Conservation (phyloP, 2,888 invertebrate genomes). For the Rotaria magnacalcarata region DNA sequence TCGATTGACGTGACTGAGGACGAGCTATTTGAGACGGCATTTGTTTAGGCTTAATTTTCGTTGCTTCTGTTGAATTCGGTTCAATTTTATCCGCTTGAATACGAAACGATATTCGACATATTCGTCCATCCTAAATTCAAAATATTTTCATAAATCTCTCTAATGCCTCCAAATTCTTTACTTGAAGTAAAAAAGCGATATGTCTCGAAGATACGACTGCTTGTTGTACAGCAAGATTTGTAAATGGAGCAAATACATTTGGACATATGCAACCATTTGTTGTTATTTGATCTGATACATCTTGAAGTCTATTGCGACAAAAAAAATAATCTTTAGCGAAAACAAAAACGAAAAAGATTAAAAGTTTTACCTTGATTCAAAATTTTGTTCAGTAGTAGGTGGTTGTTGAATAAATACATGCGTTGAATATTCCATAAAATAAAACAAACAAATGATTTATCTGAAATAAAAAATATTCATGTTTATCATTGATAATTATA, state of each 20-base stretch:
- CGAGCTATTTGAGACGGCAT: neutral
- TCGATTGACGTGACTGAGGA: constrained; percentile 1
- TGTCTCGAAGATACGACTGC: constrained; percentile 34
- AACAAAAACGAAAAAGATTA: neutral
- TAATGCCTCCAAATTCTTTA: neutral
- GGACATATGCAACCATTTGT: constrained; percentile 14
- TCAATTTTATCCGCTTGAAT: constrained; percentile 23
- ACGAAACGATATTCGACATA: constrained; percentile 13
- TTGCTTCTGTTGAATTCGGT: neutral
- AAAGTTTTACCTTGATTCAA: neutral
- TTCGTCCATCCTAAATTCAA: constrained; percentile 1
- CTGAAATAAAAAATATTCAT: neutral
- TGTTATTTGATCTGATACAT: constrained; percentile 31
- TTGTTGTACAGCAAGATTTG: constrained; percentile 43
- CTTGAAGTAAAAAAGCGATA: constrained; percentile 41
- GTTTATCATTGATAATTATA: neutral
- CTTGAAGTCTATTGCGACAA: neutral
- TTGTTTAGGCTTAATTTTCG: neutral
- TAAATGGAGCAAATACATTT: constrained; percentile 34
- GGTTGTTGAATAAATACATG: constrained; percentile 28
- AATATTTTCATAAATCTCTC: too few species aligned
- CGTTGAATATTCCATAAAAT: constrained; percentile 28
- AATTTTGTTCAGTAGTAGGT: constrained; percentile 4
- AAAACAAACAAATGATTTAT: neutral
- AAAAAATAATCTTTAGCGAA: too few species aligned